phyloP scores from a whole-genome alignment of 2,113 vertebrate genomes.

The Siniperca knerii region DNA sequence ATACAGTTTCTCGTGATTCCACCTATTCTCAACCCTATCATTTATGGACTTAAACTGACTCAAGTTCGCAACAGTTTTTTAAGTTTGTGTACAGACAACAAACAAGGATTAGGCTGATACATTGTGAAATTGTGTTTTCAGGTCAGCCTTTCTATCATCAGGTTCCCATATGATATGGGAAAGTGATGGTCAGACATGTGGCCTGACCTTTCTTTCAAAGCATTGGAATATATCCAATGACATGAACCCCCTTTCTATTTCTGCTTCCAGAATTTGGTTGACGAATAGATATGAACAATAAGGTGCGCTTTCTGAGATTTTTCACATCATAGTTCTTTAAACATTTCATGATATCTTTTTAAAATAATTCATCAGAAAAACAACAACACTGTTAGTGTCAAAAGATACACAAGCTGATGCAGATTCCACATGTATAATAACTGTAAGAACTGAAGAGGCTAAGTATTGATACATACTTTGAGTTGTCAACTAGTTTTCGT shows the following conservation, averaged over 20 bases:
- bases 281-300: background rate
- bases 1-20: slow-evolving; percentile 1
- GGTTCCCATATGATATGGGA: background rate
- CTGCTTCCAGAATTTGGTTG: background rate
- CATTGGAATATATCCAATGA: too few species aligned
- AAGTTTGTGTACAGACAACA: background rate
- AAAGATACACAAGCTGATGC: too few species aligned
- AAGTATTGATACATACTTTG: too few species aligned
- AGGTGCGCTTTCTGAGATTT: background rate
- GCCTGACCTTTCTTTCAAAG: background rate
- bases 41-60: slow-evolving; percentile 10
- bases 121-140: background rate
- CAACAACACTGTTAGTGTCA: too few species aligned
- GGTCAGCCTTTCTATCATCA: background rate
- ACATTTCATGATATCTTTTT: background rate
- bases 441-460: too few species aligned
- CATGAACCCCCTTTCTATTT: background rate
- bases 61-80: background rate
- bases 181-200: background rate
- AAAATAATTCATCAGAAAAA: background rate
- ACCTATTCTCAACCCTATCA: slow-evolving; percentile 4
- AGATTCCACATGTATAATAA: too few species aligned
- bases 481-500: too few species aligned
- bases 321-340: background rate
- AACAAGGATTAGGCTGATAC: background rate